Evolutionary conservation across 2,113 vertebrate genomes (phyloP).

Genomic region (Aegotheles bennettii): DNA sequence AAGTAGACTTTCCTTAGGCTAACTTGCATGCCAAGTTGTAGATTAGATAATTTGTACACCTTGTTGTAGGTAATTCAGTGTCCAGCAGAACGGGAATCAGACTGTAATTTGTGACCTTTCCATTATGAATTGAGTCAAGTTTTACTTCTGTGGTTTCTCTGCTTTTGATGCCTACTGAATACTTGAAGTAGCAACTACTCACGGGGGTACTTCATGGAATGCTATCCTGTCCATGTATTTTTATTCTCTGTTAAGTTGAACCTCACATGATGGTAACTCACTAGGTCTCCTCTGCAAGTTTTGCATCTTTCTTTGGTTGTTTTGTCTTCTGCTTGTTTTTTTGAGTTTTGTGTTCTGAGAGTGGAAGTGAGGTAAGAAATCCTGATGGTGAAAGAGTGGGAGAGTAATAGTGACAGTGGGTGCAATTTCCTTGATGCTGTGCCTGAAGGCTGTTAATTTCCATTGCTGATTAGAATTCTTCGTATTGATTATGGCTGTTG

Average conservation of each 20-base stretch:
- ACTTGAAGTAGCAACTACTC: not conserved
- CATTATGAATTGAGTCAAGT: not conserved
- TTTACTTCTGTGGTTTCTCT: not conserved
- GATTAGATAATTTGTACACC: not conserved
- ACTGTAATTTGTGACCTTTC: not conserved
- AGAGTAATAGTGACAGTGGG: fast-evolving
- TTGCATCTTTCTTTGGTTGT: not conserved
- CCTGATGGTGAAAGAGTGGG: not conserved
- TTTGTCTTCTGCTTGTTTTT: not conserved
- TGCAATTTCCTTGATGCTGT: not conserved
- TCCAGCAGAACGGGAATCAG: not conserved
- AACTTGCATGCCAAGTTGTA: not conserved
- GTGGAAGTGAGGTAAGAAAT: not conserved
- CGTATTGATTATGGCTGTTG: not conserved
- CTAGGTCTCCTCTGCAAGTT: not conserved
- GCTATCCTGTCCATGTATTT: not conserved
- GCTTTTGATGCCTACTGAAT: not conserved
- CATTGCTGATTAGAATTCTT: not conserved
- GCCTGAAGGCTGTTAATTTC: not conserved
- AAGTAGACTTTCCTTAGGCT: not conserved
- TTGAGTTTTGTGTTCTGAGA: not conserved
- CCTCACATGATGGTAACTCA: not conserved
- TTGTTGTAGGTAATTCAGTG: not conserved
- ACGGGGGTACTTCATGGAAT: not conserved
- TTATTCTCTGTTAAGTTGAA: not conserved